These are phyloP conservation scores for Aphidoletes aphidimyza DNA, from an alignment of 2,888 invertebrate species.

Conservation along the genomic window DNA sequence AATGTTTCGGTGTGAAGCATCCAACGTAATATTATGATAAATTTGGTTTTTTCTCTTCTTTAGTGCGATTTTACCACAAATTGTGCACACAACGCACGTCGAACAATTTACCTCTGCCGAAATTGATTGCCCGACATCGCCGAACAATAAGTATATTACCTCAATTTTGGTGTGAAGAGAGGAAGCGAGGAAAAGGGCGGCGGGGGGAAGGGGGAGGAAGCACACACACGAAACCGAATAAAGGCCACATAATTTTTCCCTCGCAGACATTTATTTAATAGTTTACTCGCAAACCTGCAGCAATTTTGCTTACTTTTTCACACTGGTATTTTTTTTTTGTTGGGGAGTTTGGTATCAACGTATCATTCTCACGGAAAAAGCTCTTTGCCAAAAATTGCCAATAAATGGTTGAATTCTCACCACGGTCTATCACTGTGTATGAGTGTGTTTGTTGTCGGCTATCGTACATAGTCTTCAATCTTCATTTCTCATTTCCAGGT, in stretches of 20 bases:
- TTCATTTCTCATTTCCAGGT: constrained; percentile 1
- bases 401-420: no score
- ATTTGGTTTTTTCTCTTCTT: no score
- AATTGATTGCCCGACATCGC: constrained; percentile 1
- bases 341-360: no score
- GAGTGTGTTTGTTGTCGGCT: no score
- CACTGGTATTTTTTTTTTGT: no score
- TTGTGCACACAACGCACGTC: not conserved
- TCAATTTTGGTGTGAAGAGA: not conserved
- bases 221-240: not conserved
- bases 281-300: constrained; percentile 19
- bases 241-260: not conserved
- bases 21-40: constrained; percentile 23
- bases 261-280: constrained; percentile 33
- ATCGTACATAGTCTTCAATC: constrained; percentile 15
- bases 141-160: constrained; percentile 44
- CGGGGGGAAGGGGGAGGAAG: not conserved
- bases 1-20: not conserved
- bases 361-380: no score
- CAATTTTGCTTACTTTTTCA: not conserved
- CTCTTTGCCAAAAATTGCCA: no score
- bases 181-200: no score
- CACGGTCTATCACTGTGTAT: no score
- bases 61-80: not conserved
- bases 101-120: constrained; percentile 11